Evolutionary conservation across 2,113 vertebrate species (phyloP), one percentile per base, ranked within the genome.

Genomic region (Tyto alba): DNA sequence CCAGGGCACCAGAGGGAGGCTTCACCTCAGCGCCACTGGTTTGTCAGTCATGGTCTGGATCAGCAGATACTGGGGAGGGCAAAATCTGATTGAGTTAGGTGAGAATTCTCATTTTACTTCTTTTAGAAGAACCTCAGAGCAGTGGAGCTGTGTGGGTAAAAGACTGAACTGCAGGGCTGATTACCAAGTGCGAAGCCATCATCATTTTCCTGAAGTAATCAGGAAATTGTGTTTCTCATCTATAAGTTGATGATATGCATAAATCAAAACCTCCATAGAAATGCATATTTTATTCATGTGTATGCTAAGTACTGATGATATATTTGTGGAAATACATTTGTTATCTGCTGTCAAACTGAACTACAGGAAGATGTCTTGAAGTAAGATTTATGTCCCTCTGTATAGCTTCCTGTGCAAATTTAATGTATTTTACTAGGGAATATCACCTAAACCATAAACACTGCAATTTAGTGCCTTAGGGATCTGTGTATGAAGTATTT

Each of bases 361-460:
- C 40, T 76, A 29, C 41, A 60, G 52, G 52, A 90, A 76, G 53
- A 69, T 53, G 7, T 91, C 38, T 80, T 91, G 50, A 89, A 94
- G 64, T 60, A 85, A 63, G 59, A 82, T 95, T 63, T 84, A n/a
- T 59, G 26, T 76, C 52, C 45, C 60, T 83, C 25, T n/a, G n/a
- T 12, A 3, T 77, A 81, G n/a, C 56, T 97, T 96, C 74, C 66
- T 93, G 19, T 90, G 76, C 62, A 92, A 84, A 79, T 95, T 57
- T 84, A 88, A 89, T 23, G 4, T 84, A 66, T 90, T 91, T 75
- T 88, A 84, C 55, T 27, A 59, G n/a, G 52, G 55, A 82, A n/a
- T 85, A 57, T 60, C 63, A 27, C 74, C 56, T 74, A 81, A 91
- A 45, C 26, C 34, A 56, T 93, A 85, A 95, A 90, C 84, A 52